phyloP scores from a whole-genome alignment of 2,113 vertebrate genomes.

The Oncorhynchus clarkii region DNA sequence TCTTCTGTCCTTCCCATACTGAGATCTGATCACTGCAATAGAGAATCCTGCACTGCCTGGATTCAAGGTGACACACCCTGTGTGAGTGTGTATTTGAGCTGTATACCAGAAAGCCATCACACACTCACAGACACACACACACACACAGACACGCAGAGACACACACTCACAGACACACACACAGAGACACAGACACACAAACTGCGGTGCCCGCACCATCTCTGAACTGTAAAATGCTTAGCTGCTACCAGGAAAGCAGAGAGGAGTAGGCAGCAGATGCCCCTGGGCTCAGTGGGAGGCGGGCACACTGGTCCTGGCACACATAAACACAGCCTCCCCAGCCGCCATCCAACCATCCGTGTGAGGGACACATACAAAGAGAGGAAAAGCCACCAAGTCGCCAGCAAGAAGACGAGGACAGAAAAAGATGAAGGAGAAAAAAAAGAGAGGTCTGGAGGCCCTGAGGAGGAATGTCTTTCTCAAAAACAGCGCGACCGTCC shows the following conservation, averaged over 20 bases:
- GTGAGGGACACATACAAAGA: slow-evolving; percentile 28
- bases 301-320: slow-evolving; percentile 28
- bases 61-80: slow-evolving; percentile 13
- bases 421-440: slow-evolving; percentile 8
- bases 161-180: too few species aligned
- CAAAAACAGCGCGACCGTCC: not conserved
- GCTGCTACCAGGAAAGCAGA: not conserved
- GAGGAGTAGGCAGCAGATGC: slow-evolving; percentile 15
- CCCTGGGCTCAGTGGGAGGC: slow-evolving; percentile 36
- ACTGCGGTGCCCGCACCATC: not conserved
- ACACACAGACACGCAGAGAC: too few species aligned
- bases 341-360: slow-evolving; percentile 12
- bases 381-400: slow-evolving; percentile 14
- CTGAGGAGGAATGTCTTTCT: slow-evolving; percentile 23
- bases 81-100: slow-evolving; percentile 12
- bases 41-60: slow-evolving; percentile 3
- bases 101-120: not conserved
- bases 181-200: not conserved
- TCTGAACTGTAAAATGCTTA: not conserved
- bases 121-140: too few species aligned
- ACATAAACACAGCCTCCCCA: slow-evolving; percentile 15
- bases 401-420: slow-evolving; percentile 29
- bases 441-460: slow-evolving; percentile 41
- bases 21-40: slow-evolving; percentile 20
- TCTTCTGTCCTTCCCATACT: slow-evolving; percentile 11